phyloP scores from a whole-genome alignment of 2,888 invertebrate species.

The Gasteruption jaculator region DNA sequence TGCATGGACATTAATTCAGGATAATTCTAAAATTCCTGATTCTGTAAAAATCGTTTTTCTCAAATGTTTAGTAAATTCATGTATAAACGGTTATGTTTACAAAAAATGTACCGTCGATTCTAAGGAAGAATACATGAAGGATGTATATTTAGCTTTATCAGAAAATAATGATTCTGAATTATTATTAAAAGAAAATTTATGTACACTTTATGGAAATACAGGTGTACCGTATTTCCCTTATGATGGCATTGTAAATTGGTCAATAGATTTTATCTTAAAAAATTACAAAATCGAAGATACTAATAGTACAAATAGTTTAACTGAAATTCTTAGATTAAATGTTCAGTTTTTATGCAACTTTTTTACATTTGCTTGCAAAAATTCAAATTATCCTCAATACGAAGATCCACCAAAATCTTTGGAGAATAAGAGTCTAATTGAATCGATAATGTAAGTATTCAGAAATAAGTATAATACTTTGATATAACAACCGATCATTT shows the following conservation, averaged over 20 bases:
- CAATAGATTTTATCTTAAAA: slow-evolving; percentile 26
- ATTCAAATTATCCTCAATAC: slow-evolving; percentile 16
- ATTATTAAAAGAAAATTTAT: slow-evolving; percentile 12
- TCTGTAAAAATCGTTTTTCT: slow-evolving; percentile 33
- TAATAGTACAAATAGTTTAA: slow-evolving; percentile 22
- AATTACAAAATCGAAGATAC: slow-evolving; percentile 11
- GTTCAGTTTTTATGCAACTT: slow-evolving; percentile 45
- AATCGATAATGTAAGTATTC: slow-evolving; percentile 35
- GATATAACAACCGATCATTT: no score
- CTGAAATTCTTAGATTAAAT: slow-evolving; percentile 33
- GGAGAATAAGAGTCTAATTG: slow-evolving; percentile 28
- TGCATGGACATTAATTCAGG: slow-evolving; percentile 30
- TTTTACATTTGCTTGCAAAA: slow-evolving; percentile 31
- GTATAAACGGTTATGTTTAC: slow-evolving; percentile 32
- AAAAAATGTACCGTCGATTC: slow-evolving; percentile 20
- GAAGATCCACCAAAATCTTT: slow-evolving; percentile 26
- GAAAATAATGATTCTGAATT: slow-evolving; percentile 11
- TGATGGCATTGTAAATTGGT: slow-evolving; percentile 34
- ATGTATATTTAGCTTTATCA: slow-evolving; percentile 23
- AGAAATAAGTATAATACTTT: no score
- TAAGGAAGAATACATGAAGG: slow-evolving; percentile 11
- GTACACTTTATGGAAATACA: slow-evolving; percentile 5
- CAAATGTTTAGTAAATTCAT: slow-evolving; percentile 44
- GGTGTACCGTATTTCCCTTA: slow-evolving; percentile 35
- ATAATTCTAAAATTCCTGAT: slow-evolving; percentile 22